Conservation (phyloP, 2,113 vertebrate genomes). For the Semnornis frantzii region DNA sequence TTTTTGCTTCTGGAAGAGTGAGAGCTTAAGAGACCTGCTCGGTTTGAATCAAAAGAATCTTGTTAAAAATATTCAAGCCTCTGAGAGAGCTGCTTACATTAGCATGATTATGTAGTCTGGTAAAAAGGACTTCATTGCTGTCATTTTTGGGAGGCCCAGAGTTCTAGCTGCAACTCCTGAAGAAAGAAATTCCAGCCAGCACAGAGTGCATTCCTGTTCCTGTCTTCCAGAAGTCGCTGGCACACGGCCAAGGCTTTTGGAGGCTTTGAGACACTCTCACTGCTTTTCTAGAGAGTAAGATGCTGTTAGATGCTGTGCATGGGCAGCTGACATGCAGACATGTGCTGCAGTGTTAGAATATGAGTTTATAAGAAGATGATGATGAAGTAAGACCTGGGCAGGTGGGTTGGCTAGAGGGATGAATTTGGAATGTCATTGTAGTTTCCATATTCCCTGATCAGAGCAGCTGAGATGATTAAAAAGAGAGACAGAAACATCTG, state of each 20-base stretch:
- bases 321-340: fast-evolving
- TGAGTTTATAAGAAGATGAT: neutral
- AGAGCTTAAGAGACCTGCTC: neutral
- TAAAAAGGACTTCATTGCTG: conserved; percentile 14
- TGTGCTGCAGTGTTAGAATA: neutral
- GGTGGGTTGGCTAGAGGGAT: neutral
- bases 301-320: neutral
- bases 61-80: conserved; percentile 25
- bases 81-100: conserved; percentile 34
- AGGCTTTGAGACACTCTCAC: neutral
- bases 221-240: neutral
- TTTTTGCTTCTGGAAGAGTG: neutral
- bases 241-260: neutral
- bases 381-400: neutral
- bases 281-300: neutral
- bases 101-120: conserved; percentile 36
- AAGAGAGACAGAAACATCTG: neutral
- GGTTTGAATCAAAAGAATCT: conserved; percentile 37
- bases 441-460: neutral
- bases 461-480: neutral
- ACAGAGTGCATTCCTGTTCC: conserved; percentile 25
- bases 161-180: conserved; percentile 11
- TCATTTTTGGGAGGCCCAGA: neutral
- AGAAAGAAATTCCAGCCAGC: conserved; percentile 40
- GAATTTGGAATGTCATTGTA: neutral